Base-by-base conservation (phyloP, 2,113 vertebrate species). In the Brachypteracias leptosomus region DNA sequence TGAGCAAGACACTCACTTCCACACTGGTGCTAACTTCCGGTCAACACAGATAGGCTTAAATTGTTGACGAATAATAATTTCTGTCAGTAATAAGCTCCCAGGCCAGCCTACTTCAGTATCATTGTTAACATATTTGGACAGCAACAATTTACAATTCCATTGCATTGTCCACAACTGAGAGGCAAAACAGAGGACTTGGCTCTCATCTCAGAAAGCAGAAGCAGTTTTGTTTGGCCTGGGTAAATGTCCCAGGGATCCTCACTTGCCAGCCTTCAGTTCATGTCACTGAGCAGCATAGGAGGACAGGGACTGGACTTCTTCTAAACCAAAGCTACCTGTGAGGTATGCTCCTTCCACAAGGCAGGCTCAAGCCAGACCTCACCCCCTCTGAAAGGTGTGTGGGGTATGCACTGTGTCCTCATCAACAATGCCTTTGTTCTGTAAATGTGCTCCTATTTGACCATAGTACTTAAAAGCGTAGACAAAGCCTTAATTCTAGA, bases 151-250 rank as follows among this genome's bases (percentile, higher is more conserved):
- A 81, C 2, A 5, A 73, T 63, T 84, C 51, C 38, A 44, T 36
- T 44, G 25, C 3, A 4, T 51, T 0, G 1, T 35, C 33, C 29
- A 51, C 25, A 84, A 42, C 65, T 44, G 68, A 51, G 62, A 93
- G 22, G 13, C 0, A 0, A 0, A 0, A 40, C 1, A 0, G 8
- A 11, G 67, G 59, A 44, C 74, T 51, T 88, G 55, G 38, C 42
- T 94, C 33, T n/a, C 2, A 2, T 67, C 31, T 75, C 47, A 75
- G 81, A 51, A 89, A 80, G 68, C 26, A 90, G 71, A 29, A 92
- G 29, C 28, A 47, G 51, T 58, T 89, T 88, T 82, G 13, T n/a
- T 68, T 9, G 4, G 38, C n/a, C 42, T 3, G 1, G 71, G n/a
- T 1, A 0, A 84, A 51, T 16, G 15, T 59, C 35, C 31, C 55